A percentile compares a stretch with the other conserved stretches of the same genome.
phyloP scores from a whole-genome alignment of 53 echinoderm and acorn worm species.

The Echinarachnius parma region DNA sequence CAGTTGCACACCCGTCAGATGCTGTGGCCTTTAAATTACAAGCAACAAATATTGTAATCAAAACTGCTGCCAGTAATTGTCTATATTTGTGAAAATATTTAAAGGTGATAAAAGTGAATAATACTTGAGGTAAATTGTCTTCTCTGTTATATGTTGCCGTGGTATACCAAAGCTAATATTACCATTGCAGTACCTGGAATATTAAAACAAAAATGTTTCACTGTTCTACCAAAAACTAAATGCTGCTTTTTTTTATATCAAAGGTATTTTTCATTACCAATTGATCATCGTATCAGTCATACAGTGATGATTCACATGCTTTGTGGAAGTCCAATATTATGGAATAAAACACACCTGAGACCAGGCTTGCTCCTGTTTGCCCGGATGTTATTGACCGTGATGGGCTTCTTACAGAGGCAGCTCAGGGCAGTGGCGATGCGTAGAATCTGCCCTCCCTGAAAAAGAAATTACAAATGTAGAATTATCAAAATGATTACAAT shows the following conservation, averaged over 20 bases:
- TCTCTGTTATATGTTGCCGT: too few relatives aligned
- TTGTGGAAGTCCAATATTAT: neutral
- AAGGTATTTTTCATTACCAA: too few relatives aligned
- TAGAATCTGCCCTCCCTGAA: slow-evolving; percentile 91
- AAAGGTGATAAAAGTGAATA: too few relatives aligned
- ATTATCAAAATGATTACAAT: too few relatives aligned
- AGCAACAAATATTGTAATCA: neutral
- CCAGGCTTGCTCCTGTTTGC: slow-evolving; percentile 86
- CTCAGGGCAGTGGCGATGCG: slow-evolving; percentile 87
- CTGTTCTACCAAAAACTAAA: too few relatives aligned
- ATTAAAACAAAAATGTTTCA: neutral
- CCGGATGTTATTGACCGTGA: slow-evolving; percentile 81
- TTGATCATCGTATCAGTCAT: too few relatives aligned
- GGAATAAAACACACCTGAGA: slow-evolving; percentile 51
- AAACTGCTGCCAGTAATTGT: too few relatives aligned
- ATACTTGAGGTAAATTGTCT: too few relatives aligned
- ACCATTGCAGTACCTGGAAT: too few relatives aligned
- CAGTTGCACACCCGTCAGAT: slow-evolving; percentile 82
- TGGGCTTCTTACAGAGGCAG: slow-evolving; percentile 71
- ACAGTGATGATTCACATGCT: neutral
- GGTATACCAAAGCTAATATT: too few relatives aligned
- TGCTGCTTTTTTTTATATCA: too few relatives aligned
- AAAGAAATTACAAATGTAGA: neutral
- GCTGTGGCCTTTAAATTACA: slow-evolving; percentile 74
- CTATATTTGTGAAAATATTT: too few relatives aligned